These are phyloP conservation scores for Allolobophora icterica DNA, from an alignment of 2,888 invertebrate genomes.

Conservation along the genomic window DNA sequence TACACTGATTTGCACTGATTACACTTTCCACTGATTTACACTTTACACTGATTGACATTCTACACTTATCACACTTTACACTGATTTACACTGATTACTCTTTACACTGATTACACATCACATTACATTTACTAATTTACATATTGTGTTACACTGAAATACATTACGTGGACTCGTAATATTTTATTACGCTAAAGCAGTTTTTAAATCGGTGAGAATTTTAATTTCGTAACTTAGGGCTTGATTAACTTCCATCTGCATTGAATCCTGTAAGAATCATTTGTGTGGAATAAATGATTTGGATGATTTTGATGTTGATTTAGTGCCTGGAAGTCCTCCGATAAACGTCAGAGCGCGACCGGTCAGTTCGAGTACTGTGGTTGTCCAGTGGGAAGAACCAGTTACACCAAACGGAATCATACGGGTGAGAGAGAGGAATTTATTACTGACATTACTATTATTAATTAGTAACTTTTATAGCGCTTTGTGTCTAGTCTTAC, in stretches of 20 bases:
- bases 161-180: background rate
- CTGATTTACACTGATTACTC: too few relatives aligned
- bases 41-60: too few relatives aligned
- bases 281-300: background rate
- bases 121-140: background rate
- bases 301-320: background rate
- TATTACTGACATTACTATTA: too few relatives aligned
- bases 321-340: slow-evolving; percentile 95
- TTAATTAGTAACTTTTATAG: too few relatives aligned
- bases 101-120: too few relatives aligned
- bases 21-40: too few relatives aligned
- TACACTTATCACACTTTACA: too few relatives aligned
- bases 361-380: slow-evolving; percentile 91
- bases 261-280: background rate
- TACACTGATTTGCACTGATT: too few relatives aligned
- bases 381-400: slow-evolving; percentile 97
- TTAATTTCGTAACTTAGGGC: background rate
- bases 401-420: slow-evolving; percentile 97
- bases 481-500: too few relatives aligned
- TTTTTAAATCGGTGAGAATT: too few relatives aligned
- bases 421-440: slow-evolving; percentile 75
- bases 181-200: background rate
- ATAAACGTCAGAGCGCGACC: slow-evolving; percentile 91
- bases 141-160: background rate
- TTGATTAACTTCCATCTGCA: background rate